Evolutionary conservation across 1,140 invertebrate species (phyloP).

Genomic region (Tetramorium alpestre): DNA sequence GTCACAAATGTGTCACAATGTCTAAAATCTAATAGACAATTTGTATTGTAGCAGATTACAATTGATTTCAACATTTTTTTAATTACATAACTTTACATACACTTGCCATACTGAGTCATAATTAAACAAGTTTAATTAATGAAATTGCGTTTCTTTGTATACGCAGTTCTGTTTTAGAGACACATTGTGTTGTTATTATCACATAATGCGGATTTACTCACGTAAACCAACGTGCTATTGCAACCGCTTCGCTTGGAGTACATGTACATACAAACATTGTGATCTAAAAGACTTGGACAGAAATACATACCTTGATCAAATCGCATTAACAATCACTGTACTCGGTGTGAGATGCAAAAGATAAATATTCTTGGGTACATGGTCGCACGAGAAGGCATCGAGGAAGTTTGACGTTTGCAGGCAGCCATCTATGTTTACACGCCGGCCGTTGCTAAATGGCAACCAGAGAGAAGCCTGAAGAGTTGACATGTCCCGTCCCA

Average conservation of each 20-base stretch:
- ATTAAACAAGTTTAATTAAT: background rate
- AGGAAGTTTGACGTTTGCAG: constrained; percentile 77
- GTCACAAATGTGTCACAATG: background rate
- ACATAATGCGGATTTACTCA: background rate
- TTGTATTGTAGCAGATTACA: background rate
- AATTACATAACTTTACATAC: background rate
- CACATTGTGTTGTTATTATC: background rate
- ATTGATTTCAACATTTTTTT: background rate
- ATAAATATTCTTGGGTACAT: constrained; percentile 34
- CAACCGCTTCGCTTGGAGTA: background rate
- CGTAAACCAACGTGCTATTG: constrained; percentile 52
- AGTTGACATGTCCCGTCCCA: too few species aligned
- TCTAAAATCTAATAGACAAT: background rate
- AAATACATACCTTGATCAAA: constrained; percentile 30
- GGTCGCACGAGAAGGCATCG: constrained; percentile 11
- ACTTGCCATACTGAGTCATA: background rate
- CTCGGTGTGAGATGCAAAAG: constrained; percentile 8
- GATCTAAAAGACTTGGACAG: background rate
- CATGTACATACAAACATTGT: too few species aligned
- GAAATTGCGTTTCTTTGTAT: background rate
- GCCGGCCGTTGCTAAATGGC: constrained; percentile 75
- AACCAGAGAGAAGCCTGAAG: background rate
- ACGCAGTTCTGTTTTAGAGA: background rate
- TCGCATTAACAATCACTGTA: background rate
- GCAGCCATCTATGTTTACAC: constrained; percentile 82